phyloP scores from a whole-genome alignment of 2,113 vertebrate species.

The Enhydra lutris region DNA sequence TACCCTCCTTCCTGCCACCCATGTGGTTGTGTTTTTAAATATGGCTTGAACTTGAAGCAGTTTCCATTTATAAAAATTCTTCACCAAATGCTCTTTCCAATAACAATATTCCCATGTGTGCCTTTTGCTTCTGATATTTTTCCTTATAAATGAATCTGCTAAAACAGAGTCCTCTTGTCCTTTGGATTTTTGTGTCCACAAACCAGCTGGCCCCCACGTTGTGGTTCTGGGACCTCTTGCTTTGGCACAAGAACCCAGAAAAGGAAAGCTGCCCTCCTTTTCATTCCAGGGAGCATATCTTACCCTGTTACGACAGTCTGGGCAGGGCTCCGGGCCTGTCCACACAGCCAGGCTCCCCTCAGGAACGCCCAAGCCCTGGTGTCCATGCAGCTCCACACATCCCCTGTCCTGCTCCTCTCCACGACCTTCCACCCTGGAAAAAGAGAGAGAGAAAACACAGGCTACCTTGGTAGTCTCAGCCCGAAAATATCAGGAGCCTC shows the following conservation, averaged over 20 bases:
- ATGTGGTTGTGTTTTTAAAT: conserved; percentile 78
- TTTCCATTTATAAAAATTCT: conserved; percentile 80
- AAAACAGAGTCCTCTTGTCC: conserved; percentile 47
- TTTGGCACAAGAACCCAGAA: not conserved
- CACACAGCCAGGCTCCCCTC: not conserved
- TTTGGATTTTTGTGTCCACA: conserved; percentile 32
- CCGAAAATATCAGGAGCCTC: not conserved
- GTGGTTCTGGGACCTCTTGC: conserved; percentile 9
- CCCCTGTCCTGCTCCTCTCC: not conserved
- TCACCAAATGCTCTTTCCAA: conserved; percentile 71
- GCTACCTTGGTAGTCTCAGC: not conserved
- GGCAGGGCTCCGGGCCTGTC: not conserved
- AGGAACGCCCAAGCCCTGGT: not conserved
- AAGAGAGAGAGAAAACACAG: not conserved
- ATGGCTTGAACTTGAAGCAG: conserved; percentile 72
- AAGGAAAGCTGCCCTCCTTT: not conserved
- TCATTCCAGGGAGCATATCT: not conserved
- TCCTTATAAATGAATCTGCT: conserved; percentile 74
- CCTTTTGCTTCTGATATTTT: conserved; percentile 74
- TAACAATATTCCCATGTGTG: conserved; percentile 71
- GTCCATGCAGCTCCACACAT: fast-evolving
- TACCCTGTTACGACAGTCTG: not conserved
- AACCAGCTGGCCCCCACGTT: not conserved
- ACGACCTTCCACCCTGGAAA: not conserved
- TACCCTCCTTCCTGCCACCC: conserved; percentile 71